Conservation (phyloP, 1,140 invertebrate genomes). For the Eciton burchellii region DNA sequence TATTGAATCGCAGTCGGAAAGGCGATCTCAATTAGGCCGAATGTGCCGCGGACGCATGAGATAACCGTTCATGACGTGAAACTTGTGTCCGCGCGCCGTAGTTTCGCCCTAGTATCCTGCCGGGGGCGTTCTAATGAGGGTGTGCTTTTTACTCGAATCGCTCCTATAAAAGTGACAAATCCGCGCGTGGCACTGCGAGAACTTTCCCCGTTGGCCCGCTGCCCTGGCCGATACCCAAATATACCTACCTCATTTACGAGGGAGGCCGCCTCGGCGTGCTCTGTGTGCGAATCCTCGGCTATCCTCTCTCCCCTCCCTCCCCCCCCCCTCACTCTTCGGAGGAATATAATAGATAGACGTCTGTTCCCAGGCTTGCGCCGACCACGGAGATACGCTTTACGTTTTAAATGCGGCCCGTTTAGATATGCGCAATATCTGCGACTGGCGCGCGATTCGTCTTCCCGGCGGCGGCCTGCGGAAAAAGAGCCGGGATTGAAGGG, state of each 20-base stretch:
- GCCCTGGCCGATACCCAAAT: conserved; percentile 58
- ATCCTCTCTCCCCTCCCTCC: not conserved
- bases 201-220: conserved; percentile 53
- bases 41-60: conserved; percentile 7
- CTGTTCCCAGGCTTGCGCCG: conserved; percentile 22
- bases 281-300: not conserved
- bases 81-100: conserved; percentile 29
- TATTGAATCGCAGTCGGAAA: conserved; percentile 33
- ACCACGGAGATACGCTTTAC: conserved; percentile 52
- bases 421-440: conserved; percentile 62
- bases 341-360: conserved; percentile 59
- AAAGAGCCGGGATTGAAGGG: conserved; percentile 48
- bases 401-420: conserved; percentile 59
- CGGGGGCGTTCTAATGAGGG: conserved; percentile 34
- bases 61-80: conserved; percentile 19
- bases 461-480: conserved; percentile 52
- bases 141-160: conserved; percentile 53
- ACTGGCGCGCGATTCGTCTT: conserved; percentile 58
- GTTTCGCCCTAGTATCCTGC: conserved; percentile 11
- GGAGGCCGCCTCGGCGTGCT: not conserved
- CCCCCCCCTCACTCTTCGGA: too few species aligned
- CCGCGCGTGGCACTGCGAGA: conserved; percentile 20
- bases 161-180: conserved; percentile 61
- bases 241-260: conserved; percentile 55
- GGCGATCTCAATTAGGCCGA: conserved; percentile 19